Base-by-base conservation (phyloP, 2,888 invertebrate species). In the Lobophora halterata region DNA sequence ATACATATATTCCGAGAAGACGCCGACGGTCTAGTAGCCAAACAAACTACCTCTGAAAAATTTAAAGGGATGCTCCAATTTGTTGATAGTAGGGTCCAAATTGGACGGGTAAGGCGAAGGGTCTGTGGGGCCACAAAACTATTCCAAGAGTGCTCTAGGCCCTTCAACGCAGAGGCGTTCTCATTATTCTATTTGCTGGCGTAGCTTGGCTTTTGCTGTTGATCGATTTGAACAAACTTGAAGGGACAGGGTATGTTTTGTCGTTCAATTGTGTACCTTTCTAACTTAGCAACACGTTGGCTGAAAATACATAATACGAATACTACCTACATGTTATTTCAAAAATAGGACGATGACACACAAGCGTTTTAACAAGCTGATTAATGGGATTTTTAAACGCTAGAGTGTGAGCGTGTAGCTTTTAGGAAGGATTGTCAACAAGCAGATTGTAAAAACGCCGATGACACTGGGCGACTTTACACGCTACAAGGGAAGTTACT, bases 31-130 rank as follows among this genome's bases (percentile, higher is more conserved):
- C 49, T 29, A 49, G 46, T 52, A 46, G 52, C 44, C 46, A 45
- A 48, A 48, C 48, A 48, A 32, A 44, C 32, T 37, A 30, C 48
- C 48, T 49, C 52, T 52, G 50, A 45, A 55, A 54, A 55, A 49
- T 55, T 48, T 53, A 56, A 50, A 48, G 43, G 50, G 56, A 55
- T 52, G 55, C 51, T 58, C 56, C 55, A 58, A 60, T 61, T 61
- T 61, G 55, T 49, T 55, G 57, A 49, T 53, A 46, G 54, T 16
- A 19, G 28, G 32, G 31, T 26, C 28, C 51, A 51, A 54, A 59
- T 57, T 55, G 59, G 60, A 54, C 49, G 38, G 49, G 24, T 29
- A 30, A 24, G 19, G 34, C 42, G 47, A 47, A 52, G 55, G 55
- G 55, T 45, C 46, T 38, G 58, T 49, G 48, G 56, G 52, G 34